A percentile compares a stretch with the other conserved stretches of the same genome.
Evolutionary conservation across 2,113 vertebrate species (phyloP).

Genomic region (Holacanthus passer): DNA sequence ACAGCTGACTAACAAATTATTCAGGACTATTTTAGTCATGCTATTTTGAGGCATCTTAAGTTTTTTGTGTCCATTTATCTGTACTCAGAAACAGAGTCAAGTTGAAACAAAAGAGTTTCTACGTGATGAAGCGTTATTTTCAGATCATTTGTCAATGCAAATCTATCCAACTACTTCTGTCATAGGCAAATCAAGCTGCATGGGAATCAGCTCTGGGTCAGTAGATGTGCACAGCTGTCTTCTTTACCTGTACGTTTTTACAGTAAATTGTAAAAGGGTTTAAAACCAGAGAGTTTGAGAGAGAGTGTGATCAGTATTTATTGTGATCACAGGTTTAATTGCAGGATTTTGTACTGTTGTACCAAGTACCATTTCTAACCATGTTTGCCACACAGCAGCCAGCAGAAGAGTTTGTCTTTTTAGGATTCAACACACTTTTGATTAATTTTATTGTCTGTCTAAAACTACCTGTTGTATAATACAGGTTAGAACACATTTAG

Average conservation of each 20-base stretch:
- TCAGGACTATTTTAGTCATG: neutral
- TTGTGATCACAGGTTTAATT: neutral
- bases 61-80: constrained; percentile 3
- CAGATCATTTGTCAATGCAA: constrained; percentile 44
- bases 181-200: constrained; percentile 40
- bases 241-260: neutral
- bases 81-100: neutral
- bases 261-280: constrained; percentile 1
- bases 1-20: neutral
- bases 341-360: neutral
- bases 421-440: neutral
- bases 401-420: neutral
- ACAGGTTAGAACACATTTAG: constrained; percentile 13
- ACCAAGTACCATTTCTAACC: neutral
- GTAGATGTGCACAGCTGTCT: neutral
- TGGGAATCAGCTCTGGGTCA: constrained; percentile 11
- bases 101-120: constrained; percentile 19
- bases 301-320: neutral
- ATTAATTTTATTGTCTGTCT: neutral
- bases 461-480: constrained; percentile 5
- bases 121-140: constrained; percentile 20
- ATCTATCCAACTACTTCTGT: constrained; percentile 18
- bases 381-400: neutral
- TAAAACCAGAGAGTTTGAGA: neutral
- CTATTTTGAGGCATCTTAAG: neutral